Percentiles rank a stretch among this genome's conserved stretches.
Conservation (phyloP, 1,140 invertebrate species). For the Cylas formicarius region DNA sequence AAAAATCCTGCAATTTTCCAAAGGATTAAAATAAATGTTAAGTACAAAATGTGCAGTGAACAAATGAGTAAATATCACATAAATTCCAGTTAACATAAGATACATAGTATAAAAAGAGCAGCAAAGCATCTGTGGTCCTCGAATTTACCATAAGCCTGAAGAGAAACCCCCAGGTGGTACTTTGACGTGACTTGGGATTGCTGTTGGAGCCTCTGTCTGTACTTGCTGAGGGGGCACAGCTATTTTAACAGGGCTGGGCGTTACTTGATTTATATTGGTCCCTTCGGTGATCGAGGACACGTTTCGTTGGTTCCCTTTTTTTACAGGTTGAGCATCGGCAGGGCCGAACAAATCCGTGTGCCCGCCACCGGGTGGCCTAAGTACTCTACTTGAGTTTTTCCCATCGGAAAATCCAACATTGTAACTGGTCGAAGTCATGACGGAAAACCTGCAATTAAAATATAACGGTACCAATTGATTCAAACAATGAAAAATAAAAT, state of each 20-base stretch:
- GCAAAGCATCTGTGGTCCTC: too few species aligned
- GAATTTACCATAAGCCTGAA: constrained; percentile 37
- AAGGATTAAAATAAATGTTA: too few species aligned
- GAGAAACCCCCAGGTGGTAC: constrained; percentile 39
- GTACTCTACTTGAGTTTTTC: constrained; percentile 36
- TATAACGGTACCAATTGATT: too few species aligned
- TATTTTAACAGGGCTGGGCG: neutral
- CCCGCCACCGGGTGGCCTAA: constrained; percentile 39
- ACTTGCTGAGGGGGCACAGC: neutral
- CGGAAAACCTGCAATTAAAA: too few species aligned
- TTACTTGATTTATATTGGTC: neutral
- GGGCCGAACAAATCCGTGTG: constrained; percentile 38
- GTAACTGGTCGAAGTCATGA: constrained; percentile 36
- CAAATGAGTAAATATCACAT: too few species aligned
- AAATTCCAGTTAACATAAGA: too few species aligned
- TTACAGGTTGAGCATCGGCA: constrained; percentile 15
- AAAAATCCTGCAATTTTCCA: too few species aligned
- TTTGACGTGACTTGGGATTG: constrained; percentile 17
- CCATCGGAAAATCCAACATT: constrained; percentile 27
- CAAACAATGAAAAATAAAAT: too few species aligned
- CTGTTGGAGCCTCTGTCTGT: constrained; percentile 11
- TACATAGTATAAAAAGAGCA: too few species aligned
- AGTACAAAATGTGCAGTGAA: too few species aligned
- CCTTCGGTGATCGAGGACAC: constrained; percentile 28
- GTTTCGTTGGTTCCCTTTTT: constrained; percentile 25